Evolutionary conservation across 1,140 invertebrate genomes (phyloP), one percentile per base, ranked within the genome.

Genomic region (Ruditapes philippinarum): DNA sequence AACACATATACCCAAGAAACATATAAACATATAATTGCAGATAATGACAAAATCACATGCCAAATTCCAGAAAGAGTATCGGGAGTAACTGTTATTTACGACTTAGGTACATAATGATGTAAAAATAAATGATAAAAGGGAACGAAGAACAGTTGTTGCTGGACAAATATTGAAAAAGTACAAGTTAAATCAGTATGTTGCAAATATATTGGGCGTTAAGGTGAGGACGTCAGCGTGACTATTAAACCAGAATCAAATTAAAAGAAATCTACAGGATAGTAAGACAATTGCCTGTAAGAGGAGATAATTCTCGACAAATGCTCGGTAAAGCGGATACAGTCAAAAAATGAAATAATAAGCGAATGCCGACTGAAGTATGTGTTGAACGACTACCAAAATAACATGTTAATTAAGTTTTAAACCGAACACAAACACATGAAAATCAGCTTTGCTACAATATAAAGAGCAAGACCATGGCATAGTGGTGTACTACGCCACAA

Each of bases 331-430:
- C n/a, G n/a, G n/a, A n/a, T n/a, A n/a, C n/a, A n/a, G n/a, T n/a
- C n/a, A n/a, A n/a, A n/a, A n/a, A 73, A 49, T 60, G 70, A 0
- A 19, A 49, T 19, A 84, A 70, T 45, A 38, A 84, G 33, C 7
- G 65, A 42, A 40, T 84, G 12, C 82, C 70, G n/a, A n/a, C n/a
- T n/a, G 19, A 84, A 84, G 62, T 84, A 38, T 84, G 60, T 84
- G 38, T 68, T 84, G 25, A 62, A 49, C 19, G 82, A 73, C 82
- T 84, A 70, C 42, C 60, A 70, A 11, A 38, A 33, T 42, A 84
- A 73, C 40, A 65, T 84, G 40, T 73, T 7, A 12, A 22, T 84
- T 9, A 84, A 84, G 31, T 84, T 84, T 31, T 70, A 70, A 49
- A 62, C 82, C 12, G 82, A 84, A 70, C 25, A 70, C 22, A 17